Evolutionary conservation across 53 echinoderm and acorn worm species (phyloP).

Genomic region (Mesocentrotus franciscanus): DNA sequence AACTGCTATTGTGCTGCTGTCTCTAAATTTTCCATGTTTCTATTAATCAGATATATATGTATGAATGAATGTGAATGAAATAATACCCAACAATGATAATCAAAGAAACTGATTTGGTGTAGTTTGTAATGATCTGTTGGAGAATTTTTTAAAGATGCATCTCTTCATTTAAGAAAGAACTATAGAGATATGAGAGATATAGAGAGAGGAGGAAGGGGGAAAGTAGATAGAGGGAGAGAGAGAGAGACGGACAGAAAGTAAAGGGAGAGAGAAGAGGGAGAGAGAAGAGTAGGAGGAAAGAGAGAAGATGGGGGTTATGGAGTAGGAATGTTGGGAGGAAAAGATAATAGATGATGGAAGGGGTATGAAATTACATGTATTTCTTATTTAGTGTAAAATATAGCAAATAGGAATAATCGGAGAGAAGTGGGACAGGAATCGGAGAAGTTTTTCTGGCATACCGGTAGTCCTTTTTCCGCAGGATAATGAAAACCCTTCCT

Average conservation of each 20-base stretch:
- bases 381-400: too few relatives aligned
- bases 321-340: neutral
- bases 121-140: neutral
- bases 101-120: neutral
- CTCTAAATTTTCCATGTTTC: neutral
- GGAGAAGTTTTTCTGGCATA: too few relatives aligned
- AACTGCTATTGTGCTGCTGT: neutral
- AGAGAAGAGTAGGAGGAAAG: neutral
- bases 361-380: too few relatives aligned
- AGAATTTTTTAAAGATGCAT: neutral
- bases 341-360: neutral
- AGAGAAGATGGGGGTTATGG: too few relatives aligned
- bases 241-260: neutral
- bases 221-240: neutral
- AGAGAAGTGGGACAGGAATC: too few relatives aligned
- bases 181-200: neutral
- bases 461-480: too few relatives aligned
- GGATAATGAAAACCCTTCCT: too few relatives aligned
- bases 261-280: too few relatives aligned
- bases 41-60: neutral
- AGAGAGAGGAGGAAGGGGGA: too few relatives aligned
- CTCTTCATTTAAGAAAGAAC: neutral
- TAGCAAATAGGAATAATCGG: too few relatives aligned
- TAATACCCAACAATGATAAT: neutral
- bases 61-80: conserved; percentile 35